Percentiles rank a stretch among this genome's conserved stretches.
Conservation (phyloP, 2,888 invertebrate genomes). For the Hypselothyrea guttata region DNA sequence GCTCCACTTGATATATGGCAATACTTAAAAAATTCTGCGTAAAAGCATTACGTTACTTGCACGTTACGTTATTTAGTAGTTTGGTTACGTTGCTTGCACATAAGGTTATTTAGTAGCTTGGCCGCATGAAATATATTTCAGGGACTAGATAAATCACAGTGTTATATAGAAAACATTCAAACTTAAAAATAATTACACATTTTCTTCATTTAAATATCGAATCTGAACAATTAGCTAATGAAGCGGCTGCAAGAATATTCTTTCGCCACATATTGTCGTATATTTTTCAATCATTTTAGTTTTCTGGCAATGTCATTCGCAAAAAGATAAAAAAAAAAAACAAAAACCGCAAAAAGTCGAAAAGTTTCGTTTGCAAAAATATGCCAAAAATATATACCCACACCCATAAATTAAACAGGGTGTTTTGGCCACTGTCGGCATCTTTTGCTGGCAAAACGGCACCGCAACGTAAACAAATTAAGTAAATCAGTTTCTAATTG, state of each 20-base stretch:
- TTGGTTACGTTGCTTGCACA: constrained; percentile 28
- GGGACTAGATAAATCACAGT: constrained; percentile 50
- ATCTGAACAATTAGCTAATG: constrained; percentile 49
- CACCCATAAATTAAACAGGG: constrained; percentile 55
- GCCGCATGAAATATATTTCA: constrained; percentile 45
- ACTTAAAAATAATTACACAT: no score
- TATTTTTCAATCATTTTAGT: constrained; percentile 36
- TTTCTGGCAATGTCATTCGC: constrained; percentile 21
- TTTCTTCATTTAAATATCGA: no score
- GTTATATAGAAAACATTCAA: not conserved
- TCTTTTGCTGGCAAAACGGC: constrained; percentile 34
- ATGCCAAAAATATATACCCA: constrained; percentile 65
- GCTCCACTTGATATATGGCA: constrained; percentile 67
- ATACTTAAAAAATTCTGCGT: constrained; percentile 60
- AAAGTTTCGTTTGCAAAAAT: constrained; percentile 65
- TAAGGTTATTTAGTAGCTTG: constrained; percentile 61
- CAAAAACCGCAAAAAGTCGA: constrained; percentile 60
- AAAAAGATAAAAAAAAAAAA: no score
- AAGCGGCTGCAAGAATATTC: not conserved
- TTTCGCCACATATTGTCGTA: constrained; percentile 21
- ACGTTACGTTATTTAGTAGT: constrained; percentile 60
- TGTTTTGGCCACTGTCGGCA: constrained; percentile 49
- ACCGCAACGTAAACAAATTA: constrained; percentile 79
- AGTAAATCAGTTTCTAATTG: constrained; percentile 76
- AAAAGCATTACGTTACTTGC: constrained; percentile 17